These are phyloP conservation scores for Scaptodrosophila lebanonensis DNA, from an alignment of 1,140 invertebrate species.

Conservation along the genomic window DNA sequence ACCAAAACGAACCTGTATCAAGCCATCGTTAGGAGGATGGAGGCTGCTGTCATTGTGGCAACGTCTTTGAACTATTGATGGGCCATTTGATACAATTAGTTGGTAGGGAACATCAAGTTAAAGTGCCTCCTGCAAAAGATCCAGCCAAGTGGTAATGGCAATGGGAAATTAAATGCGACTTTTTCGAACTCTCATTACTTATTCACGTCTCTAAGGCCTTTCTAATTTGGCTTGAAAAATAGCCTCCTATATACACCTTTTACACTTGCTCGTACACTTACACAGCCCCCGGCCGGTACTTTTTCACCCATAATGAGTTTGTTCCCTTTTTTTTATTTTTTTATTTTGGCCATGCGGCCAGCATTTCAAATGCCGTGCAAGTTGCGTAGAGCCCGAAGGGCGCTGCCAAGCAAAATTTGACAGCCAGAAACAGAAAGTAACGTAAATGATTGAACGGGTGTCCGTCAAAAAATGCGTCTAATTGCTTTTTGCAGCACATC, in stretches of 20 bases:
- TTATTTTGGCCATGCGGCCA: constrained; percentile 23
- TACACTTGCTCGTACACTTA: too few species aligned
- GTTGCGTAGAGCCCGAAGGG: constrained; percentile 38
- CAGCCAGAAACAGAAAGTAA: too few species aligned
- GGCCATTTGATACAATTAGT: constrained; percentile 65
- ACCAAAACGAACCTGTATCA: constrained; percentile 30
- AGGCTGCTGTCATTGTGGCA: constrained; percentile 18
- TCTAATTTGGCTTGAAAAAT: constrained; percentile 59
- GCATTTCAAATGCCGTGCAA: constrained; percentile 46
- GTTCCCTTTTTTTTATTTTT: constrained; percentile 21
- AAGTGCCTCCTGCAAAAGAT: constrained; percentile 31
- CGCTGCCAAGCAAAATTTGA: constrained; percentile 61
- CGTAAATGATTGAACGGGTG: constrained; percentile 71
- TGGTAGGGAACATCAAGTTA: constrained; percentile 21
- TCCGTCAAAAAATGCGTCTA: constrained; percentile 71
- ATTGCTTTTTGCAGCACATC: constrained; percentile 59
- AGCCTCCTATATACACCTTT: constrained; percentile 57
- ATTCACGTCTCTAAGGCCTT: too few species aligned
- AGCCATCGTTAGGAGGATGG: constrained; percentile 10
- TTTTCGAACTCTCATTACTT: too few species aligned
- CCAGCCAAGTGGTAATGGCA: constrained; percentile 3
- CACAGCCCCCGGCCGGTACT: constrained; percentile 5
- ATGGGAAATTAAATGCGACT: too few species aligned
- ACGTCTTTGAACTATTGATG: constrained; percentile 69
- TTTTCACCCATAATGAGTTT: constrained; percentile 48